Conservation (phyloP, 2,797 vertebrate genomes). For the Natrix natrix region DNA sequence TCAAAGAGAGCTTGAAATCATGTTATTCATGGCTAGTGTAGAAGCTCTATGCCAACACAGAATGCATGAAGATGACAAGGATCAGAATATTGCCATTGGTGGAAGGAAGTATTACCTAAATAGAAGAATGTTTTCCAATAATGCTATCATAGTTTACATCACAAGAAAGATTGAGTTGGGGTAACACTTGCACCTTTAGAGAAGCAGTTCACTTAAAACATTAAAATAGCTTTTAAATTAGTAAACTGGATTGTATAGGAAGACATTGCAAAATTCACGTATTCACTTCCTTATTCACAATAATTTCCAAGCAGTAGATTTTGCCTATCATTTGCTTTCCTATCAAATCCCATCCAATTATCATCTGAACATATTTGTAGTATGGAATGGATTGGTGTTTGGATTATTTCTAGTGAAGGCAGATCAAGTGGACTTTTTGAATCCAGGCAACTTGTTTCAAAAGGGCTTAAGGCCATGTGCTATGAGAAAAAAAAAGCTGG, state of each 20-base stretch:
- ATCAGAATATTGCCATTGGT: not conserved
- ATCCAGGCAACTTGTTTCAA: conserved; percentile 60
- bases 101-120: not conserved
- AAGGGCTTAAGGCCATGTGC: conserved; percentile 59
- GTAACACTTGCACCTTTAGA: not conserved
- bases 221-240: conserved; percentile 7
- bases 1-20: not conserved
- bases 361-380: conserved; percentile 23
- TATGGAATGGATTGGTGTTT: conserved; percentile 55
- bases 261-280: conserved; percentile 13
- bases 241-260: not conserved
- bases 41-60: not conserved
- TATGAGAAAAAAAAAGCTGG: conserved; percentile 58
- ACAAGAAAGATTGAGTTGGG: not conserved
- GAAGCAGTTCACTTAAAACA: conserved; percentile 26
- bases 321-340: fast-evolving
- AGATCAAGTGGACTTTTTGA: conserved; percentile 53
- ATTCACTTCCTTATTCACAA: not conserved
- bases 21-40: not conserved
- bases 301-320: not conserved
- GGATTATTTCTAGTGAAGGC: conserved; percentile 45
- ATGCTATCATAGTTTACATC: not conserved
- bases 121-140: not conserved
- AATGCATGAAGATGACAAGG: not conserved
- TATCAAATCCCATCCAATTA: conserved; percentile 10